phyloP scores from a whole-genome alignment of 1,140 invertebrate species.

The Aethina tumida region DNA sequence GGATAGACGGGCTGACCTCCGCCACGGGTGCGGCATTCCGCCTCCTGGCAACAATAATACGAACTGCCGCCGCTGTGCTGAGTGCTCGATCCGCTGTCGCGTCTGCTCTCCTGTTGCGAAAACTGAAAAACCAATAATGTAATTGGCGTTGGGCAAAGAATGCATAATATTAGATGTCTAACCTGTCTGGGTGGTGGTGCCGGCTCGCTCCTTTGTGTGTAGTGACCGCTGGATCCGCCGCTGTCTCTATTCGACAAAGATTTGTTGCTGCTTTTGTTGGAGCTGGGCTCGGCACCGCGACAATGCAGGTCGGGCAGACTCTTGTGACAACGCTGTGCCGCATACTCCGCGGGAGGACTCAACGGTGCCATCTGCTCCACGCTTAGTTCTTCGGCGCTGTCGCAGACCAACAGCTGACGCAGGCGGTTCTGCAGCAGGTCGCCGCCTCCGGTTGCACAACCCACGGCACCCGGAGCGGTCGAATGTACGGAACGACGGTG shows the following conservation, averaged over 20 bases:
- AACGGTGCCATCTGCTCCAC: constrained; percentile 42
- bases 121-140: constrained; percentile 7
- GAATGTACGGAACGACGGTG: constrained; percentile 36
- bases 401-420: constrained; percentile 60
- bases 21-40: constrained; percentile 28
- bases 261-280: constrained; percentile 39
- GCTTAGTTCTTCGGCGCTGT: constrained; percentile 43
- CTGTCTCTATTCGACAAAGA: constrained; percentile 49
- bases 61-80: constrained; percentile 45
- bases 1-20: constrained; percentile 20
- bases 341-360: constrained; percentile 55
- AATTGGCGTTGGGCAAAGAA: not conserved
- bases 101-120: constrained; percentile 31
- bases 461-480: constrained; percentile 1
- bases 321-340: constrained; percentile 54
- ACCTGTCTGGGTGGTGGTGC: constrained; percentile 40
- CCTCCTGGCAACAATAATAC: constrained; percentile 34
- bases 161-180: constrained; percentile 7
- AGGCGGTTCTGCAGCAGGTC: constrained; percentile 72
- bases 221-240: constrained; percentile 65
- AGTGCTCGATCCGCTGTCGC: constrained; percentile 59
- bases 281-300: constrained; percentile 38
- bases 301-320: constrained; percentile 67
- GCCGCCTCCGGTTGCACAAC: constrained; percentile 31
- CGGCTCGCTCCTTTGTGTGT: constrained; percentile 64